These are phyloP conservation scores for Sicus ferrugineus DNA, from an alignment of 2,888 invertebrate genomes.

Conservation along the genomic window DNA sequence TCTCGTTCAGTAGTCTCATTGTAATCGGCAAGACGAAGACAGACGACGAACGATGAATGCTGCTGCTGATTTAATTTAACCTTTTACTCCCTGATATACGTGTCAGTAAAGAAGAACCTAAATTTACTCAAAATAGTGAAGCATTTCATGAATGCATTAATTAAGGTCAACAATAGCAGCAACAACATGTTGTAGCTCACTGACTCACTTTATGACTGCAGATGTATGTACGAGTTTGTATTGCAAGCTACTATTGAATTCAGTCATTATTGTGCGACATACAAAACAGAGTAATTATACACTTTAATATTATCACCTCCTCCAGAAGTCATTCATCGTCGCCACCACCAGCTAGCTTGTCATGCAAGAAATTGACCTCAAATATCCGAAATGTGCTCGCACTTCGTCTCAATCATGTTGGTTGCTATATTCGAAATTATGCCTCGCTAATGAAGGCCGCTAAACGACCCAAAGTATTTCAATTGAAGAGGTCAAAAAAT, in stretches of 20 bases:
- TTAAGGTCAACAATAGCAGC: background rate
- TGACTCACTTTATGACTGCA: background rate
- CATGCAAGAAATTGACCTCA: background rate
- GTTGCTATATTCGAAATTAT: background rate
- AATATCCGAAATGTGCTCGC: background rate
- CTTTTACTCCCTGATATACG: too few species aligned
- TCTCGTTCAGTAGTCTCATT: too few species aligned
- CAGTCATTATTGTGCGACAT: background rate
- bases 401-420: background rate
- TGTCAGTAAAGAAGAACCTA: too few species aligned
- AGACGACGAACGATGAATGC: too few species aligned
- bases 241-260: too few species aligned
- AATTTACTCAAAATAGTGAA: background rate
- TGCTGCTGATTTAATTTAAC: too few species aligned
- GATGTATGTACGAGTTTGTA: too few species aligned
- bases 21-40: too few species aligned
- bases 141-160: background rate
- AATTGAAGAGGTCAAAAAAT: constrained; percentile 21
- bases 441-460: background rate
- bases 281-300: background rate
- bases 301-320: background rate
- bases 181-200: background rate
- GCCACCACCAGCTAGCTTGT: background rate
- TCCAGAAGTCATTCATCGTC: background rate
- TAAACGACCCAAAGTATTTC: background rate